Evolutionary conservation across 2,888 invertebrate species (phyloP).

Genomic region (Leistus spinibarbis): DNA sequence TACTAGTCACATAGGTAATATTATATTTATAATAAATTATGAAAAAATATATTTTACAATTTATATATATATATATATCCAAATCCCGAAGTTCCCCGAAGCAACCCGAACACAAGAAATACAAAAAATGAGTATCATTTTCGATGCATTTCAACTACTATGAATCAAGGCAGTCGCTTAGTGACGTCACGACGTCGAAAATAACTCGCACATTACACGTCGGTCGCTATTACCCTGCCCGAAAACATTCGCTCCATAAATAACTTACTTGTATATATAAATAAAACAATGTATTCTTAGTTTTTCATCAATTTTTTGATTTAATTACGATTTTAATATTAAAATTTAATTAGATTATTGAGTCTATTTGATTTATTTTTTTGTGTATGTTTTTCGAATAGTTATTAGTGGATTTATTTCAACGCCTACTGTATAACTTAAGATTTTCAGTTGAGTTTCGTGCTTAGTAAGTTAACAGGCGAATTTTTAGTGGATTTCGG

Average conservation of each 20-base stretch:
- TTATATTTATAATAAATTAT: not conserved
- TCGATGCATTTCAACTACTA: conserved; percentile 2
- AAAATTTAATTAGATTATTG: not conserved
- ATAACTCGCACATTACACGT: conserved; percentile 41
- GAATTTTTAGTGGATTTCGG: not conserved
- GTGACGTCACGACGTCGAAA: conserved; percentile 47
- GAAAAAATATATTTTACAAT: not conserved
- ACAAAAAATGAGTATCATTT: conserved; percentile 9
- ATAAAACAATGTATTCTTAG: conserved; percentile 3
- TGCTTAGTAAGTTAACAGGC: not conserved
- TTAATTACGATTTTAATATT: not conserved
- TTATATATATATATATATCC: not conserved
- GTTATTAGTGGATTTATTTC: not conserved
- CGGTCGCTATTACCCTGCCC: conserved; percentile 30
- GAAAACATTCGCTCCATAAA: conserved; percentile 41
- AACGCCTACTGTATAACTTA: not conserved
- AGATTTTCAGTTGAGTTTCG: not conserved
- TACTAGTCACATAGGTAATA: not conserved
- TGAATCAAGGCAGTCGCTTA: conserved; percentile 11
- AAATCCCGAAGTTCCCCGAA: conserved; percentile 8
- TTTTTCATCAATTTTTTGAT: not conserved
- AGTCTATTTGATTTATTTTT: not conserved
- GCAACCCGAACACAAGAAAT: conserved; percentile 8
- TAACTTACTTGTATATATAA: not conserved
- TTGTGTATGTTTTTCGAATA: not conserved